Evolutionary conservation across 1,140 invertebrate species (phyloP).

Genomic region (Bombyx mandarina): DNA sequence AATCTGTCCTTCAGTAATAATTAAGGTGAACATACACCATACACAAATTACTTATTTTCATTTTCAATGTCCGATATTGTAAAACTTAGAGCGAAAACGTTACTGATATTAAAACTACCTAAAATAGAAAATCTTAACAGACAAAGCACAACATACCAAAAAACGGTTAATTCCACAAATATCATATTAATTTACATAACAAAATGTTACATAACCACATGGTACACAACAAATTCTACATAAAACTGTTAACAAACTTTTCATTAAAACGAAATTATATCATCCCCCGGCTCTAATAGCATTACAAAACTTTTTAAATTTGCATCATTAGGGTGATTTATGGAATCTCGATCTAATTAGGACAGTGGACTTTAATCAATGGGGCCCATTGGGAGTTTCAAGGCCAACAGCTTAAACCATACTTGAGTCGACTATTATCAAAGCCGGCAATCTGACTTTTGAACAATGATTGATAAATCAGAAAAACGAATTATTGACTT

Average conservation of each 20-base stretch:
- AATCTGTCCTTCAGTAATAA: too few relatives aligned
- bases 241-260: neutral
- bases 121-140: neutral
- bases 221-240: too few relatives aligned
- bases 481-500: too few relatives aligned
- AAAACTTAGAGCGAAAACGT: too few relatives aligned
- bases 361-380: constrained; percentile 32
- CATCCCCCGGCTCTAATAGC: neutral
- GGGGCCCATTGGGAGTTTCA: constrained; percentile 28
- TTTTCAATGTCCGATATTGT: too few relatives aligned
- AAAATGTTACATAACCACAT: too few relatives aligned
- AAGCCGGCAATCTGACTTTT: too few relatives aligned
- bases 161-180: neutral
- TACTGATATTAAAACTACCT: too few relatives aligned
- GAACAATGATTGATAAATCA: too few relatives aligned
- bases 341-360: constrained; percentile 33
- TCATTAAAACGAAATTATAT: neutral
- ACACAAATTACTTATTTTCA: too few relatives aligned
- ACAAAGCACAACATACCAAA: neutral
- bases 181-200: neutral
- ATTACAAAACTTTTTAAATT: constrained; percentile 18
- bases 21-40: too few relatives aligned
- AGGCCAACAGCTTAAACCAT: constrained; percentile 17
- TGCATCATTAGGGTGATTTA: constrained; percentile 44
- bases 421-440: too few relatives aligned